These are phyloP conservation scores for Dryoscopus gambensis DNA, from an alignment of 2,113 vertebrate species.

Conservation along the genomic window DNA sequence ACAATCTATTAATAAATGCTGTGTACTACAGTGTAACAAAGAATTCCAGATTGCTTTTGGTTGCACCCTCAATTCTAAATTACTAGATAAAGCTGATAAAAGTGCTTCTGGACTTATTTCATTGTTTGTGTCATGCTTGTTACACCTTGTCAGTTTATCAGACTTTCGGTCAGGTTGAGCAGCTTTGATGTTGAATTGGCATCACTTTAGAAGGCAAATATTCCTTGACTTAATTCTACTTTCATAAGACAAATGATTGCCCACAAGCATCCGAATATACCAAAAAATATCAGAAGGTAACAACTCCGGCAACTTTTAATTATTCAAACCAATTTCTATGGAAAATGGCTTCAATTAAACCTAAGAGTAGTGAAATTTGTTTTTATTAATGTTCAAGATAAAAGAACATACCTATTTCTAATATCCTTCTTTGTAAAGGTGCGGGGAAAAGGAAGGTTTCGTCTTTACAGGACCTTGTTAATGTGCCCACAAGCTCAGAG, in stretches of 20 bases:
- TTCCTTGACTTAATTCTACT: neutral
- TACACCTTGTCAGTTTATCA: neutral
- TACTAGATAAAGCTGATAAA: neutral
- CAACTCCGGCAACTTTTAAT: neutral
- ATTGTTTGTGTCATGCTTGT: neutral
- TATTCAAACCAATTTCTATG: neutral
- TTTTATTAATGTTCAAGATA: neutral
- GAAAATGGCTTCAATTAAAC: neutral
- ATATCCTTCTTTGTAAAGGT: conserved; percentile 81
- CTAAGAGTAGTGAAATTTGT: neutral
- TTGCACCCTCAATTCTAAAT: neutral
- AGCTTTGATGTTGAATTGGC: neutral
- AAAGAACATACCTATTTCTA: conserved; percentile 84
- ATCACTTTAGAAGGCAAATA: neutral
- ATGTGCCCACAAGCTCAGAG: conserved; percentile 84
- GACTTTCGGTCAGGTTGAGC: neutral
- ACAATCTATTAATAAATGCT: neutral
- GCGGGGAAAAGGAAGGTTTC: conserved; percentile 88
- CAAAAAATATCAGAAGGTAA: neutral
- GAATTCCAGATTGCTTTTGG: neutral
- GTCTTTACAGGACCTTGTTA: conserved; percentile 90
- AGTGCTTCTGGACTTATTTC: neutral
- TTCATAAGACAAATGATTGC: neutral
- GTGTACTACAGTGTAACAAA: neutral
- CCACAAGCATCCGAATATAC: neutral